These are phyloP conservation scores for Oegoconia quadripuncta DNA, from an alignment of 2,888 invertebrate species.

Conservation along the genomic window DNA sequence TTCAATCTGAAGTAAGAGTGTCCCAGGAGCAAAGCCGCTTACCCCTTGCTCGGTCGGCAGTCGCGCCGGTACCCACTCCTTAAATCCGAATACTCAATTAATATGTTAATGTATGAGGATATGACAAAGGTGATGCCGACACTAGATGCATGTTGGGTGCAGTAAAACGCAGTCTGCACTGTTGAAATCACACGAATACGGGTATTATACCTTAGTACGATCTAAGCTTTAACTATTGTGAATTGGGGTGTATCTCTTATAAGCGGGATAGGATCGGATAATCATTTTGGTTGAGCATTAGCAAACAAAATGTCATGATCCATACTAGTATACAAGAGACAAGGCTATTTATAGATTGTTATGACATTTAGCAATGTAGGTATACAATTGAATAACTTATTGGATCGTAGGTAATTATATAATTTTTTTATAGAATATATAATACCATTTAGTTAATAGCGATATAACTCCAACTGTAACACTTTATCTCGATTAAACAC, in stretches of 20 bases:
- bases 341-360: too few species aligned
- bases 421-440: too few species aligned
- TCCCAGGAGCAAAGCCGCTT: constrained; percentile 50
- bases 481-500: too few species aligned
- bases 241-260: not conserved
- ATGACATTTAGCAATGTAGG: too few species aligned
- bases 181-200: not conserved
- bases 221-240: constrained; percentile 1
- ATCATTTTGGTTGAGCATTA: too few species aligned
- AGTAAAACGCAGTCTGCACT: not conserved
- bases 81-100: constrained; percentile 69
- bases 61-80: constrained; percentile 30
- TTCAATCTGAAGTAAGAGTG: constrained; percentile 4
- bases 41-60: constrained; percentile 25
- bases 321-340: not conserved
- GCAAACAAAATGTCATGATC: too few species aligned
- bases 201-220: too few species aligned
- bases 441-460: not conserved
- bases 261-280: too few species aligned
- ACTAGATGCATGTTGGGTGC: constrained; percentile 4
- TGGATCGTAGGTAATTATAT: too few species aligned
- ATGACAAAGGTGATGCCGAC: constrained; percentile 25
- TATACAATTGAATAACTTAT: too few species aligned
- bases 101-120: constrained; percentile 69
- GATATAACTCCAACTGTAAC: too few species aligned